A percentile compares a stretch with the other conserved stretches of the same genome.
phyloP scores from a whole-genome alignment of 2,797 vertebrate genomes.

The Muscicapa striata region DNA sequence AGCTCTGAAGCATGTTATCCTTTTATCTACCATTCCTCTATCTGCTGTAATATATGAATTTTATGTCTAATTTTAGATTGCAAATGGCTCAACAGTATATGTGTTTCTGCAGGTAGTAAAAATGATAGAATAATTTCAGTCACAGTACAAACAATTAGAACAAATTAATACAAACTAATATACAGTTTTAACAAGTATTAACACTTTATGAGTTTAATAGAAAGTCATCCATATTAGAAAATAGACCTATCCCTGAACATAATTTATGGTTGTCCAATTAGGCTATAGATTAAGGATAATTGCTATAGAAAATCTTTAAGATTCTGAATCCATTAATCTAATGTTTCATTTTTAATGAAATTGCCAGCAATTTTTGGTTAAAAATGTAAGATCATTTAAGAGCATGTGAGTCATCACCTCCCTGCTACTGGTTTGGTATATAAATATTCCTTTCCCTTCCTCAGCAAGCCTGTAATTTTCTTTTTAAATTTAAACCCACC shows the following conservation, averaged over 20 bases:
- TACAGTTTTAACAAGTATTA: neutral
- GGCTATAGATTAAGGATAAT: constrained; percentile 14
- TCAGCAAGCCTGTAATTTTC: neutral
- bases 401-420: neutral
- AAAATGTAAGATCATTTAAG: constrained; percentile 28
- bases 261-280: neutral
- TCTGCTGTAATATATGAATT: neutral
- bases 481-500: neutral
- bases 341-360: constrained; percentile 48
- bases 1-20: neutral
- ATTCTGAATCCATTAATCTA: constrained; percentile 10
- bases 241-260: neutral
- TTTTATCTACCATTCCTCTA: neutral
- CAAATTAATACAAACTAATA: neutral
- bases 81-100: neutral
- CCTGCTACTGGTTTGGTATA: neutral
- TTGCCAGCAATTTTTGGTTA: constrained; percentile 9
- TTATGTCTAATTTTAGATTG: neutral
- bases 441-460: neutral
- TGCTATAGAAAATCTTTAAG: neutral
- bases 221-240: neutral
- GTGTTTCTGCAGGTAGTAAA: neutral
- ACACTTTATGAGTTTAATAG: neutral
- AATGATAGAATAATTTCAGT: neutral
- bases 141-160: neutral